Conservation (phyloP, 2,113 vertebrate genomes). For the Paradisaea rubra region DNA sequence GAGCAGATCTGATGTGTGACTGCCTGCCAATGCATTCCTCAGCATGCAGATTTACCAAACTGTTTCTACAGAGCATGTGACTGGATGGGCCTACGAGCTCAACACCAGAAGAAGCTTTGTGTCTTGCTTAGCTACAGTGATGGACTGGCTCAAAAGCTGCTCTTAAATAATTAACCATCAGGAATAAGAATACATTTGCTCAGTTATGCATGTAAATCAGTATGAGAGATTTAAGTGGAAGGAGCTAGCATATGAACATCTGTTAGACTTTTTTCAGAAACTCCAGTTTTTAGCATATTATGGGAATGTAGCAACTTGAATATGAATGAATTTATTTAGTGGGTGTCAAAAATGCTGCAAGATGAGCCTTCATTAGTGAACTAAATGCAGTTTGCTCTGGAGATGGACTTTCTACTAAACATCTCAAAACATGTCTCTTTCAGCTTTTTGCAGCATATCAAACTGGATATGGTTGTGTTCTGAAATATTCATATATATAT, state of each 20-base stretch:
- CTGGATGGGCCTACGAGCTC: background rate
- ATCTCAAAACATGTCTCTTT: background rate
- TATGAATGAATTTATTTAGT: background rate
- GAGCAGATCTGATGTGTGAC: background rate
- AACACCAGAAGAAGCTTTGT: background rate
- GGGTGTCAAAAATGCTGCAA: background rate
- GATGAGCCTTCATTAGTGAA: background rate
- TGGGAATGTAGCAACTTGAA: background rate
- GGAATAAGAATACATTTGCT: background rate
- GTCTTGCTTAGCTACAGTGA: background rate
- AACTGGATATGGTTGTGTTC: background rate
- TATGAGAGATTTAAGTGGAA: background rate
- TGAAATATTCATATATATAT: background rate
- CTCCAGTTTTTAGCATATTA: background rate
- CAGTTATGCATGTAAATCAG: background rate
- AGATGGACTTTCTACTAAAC: background rate
- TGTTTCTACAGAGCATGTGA: background rate
- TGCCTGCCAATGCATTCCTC: background rate
- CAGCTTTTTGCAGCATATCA: background rate
- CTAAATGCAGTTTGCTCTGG: background rate
- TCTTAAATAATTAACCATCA: background rate
- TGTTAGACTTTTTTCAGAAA: background rate
- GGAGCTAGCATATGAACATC: background rate
- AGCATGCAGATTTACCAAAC: background rate
- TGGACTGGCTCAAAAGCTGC: background rate